These are phyloP conservation scores for Callosobruchus maculatus DNA, from an alignment of 2,888 invertebrate species.

Conservation along the genomic window DNA sequence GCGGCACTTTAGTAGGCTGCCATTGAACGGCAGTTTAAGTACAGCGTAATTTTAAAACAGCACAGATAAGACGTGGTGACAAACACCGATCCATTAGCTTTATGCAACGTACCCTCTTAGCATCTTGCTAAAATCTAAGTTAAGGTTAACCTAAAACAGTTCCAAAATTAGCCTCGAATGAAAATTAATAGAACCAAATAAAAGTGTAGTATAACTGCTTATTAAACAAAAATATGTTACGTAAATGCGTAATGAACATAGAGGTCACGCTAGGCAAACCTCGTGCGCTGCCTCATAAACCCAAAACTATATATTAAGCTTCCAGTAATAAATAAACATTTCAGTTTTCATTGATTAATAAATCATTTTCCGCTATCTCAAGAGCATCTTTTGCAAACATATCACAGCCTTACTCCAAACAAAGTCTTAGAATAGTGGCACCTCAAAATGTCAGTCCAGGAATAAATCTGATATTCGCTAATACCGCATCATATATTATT, in stretches of 20 bases:
- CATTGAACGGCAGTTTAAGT: no score
- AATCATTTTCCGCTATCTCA: background rate
- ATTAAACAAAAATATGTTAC: background rate
- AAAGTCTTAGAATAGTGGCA: background rate
- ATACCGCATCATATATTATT: background rate
- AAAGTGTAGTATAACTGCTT: background rate
- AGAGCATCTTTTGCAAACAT: background rate
- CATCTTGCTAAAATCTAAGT: no score
- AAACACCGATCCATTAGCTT: no score
- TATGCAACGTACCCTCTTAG: no score
- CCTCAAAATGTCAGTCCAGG: background rate
- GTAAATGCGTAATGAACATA: background rate
- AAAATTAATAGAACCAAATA: background rate
- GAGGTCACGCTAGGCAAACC: background rate
- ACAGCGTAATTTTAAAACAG: no score
- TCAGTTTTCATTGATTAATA: background rate
- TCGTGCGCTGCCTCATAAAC: background rate
- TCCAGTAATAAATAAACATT: background rate
- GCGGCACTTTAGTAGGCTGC: no score
- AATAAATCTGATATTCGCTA: background rate
- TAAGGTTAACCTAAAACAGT: no score
- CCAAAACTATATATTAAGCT: background rate
- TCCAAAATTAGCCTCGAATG: no score
- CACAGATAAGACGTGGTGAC: no score
- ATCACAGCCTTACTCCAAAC: background rate